Percentiles rank a stretch among this genome's conserved stretches.
These are phyloP conservation scores for Chloebia gouldiae DNA, from an alignment of 2,113 vertebrate genomes.

Conservation along the genomic window DNA sequence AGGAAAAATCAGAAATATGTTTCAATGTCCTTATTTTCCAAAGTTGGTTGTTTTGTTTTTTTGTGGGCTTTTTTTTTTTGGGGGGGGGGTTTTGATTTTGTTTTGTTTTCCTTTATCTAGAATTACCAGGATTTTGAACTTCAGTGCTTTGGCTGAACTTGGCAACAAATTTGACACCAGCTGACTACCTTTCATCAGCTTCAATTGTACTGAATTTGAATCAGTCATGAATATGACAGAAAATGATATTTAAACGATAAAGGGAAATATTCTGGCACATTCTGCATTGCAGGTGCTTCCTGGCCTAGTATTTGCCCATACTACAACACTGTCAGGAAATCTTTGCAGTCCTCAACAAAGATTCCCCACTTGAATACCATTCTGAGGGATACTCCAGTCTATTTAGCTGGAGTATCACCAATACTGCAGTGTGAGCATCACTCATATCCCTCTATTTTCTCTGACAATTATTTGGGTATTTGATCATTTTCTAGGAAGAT, in stretches of 20 bases:
- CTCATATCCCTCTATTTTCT: neutral
- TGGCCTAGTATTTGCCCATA: neutral
- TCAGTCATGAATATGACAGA: neutral
- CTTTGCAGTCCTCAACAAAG: neutral
- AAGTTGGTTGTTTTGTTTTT: neutral
- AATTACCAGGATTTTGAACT: neutral
- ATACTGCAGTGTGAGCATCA: neutral
- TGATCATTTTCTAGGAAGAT: neutral
- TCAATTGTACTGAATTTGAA: neutral
- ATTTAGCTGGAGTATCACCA: rapidly evolving
- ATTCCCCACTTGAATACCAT: neutral
- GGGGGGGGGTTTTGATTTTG: too few species aligned
- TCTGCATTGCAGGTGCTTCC: neutral
- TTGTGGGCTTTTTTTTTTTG: too few species aligned
- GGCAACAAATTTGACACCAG: neutral
- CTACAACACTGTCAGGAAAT: neutral
- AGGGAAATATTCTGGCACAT: neutral
- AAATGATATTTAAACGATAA: neutral
- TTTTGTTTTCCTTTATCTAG: neutral
- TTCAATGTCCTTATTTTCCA: neutral
- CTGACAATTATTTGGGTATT: neutral
- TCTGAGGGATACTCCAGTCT: neutral
- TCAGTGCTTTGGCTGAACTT: neutral
- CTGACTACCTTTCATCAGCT: neutral
- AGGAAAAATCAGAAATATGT: neutral